Conservation (phyloP, 2,797 vertebrate species). For the Megalops cyprinoides region DNA sequence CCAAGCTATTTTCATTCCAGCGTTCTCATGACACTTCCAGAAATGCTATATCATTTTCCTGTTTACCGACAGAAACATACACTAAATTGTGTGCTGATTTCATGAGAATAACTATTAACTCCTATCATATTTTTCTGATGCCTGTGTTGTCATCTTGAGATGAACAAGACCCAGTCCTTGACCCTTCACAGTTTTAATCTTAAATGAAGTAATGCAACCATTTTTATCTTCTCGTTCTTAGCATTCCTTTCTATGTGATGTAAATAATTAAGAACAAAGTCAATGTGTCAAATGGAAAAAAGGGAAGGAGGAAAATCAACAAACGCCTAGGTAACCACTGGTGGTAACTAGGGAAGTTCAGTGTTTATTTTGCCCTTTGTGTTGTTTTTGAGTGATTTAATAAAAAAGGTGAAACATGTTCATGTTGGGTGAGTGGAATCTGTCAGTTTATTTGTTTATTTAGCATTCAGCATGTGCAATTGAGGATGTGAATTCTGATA, state of each 20-base stretch:
- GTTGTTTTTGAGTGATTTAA: not conserved
- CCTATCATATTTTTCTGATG: not conserved
- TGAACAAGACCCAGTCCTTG: not conserved
- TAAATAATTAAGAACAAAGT: too few relatives aligned
- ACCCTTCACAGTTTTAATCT: not conserved
- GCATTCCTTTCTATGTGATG: too few relatives aligned
- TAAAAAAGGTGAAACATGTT: not conserved
- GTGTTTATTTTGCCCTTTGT: not conserved
- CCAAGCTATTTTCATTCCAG: not conserved
- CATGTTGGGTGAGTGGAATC: too few relatives aligned
- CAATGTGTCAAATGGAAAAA: not conserved
- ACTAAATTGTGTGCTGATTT: slow-evolving; percentile 11
- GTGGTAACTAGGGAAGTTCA: not conserved
- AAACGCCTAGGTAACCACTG: not conserved
- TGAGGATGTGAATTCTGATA: too few relatives aligned
- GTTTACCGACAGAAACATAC: not conserved
- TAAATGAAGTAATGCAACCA: too few relatives aligned
- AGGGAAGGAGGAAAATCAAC: not conserved
- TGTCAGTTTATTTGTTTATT: not conserved
- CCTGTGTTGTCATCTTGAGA: not conserved
- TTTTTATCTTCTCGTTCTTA: too few relatives aligned
- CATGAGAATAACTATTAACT: not conserved
- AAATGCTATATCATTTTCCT: not conserved
- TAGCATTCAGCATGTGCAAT: not conserved
- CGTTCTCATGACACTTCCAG: not conserved